Evolutionary conservation across 2,888 invertebrate species (phyloP), one percentile per base, ranked within the genome.

Genomic region (Sipha maydis): DNA sequence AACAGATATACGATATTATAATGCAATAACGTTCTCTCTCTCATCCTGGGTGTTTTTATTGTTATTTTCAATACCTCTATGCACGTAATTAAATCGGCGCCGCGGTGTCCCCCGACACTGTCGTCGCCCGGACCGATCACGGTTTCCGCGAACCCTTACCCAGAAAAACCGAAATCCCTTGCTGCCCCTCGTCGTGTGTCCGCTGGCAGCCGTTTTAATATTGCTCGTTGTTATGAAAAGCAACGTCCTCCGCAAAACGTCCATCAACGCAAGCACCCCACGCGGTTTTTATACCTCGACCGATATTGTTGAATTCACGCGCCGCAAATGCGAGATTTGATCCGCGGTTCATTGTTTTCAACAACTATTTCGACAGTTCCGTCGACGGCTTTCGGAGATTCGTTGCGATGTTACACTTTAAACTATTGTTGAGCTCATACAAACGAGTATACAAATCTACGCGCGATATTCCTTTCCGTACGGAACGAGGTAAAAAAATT

Each of bases 131-230:
- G n/a, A 0, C 34, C 21, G 78, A n/a, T 34, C 14, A 21, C 21
- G 14, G 28, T 61, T 80, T n/a, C 61, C 61, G 7, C 71, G 28
- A 31, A 61, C 38, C 80, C 80, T 67, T 67, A 61, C 38, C 61
- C 38, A 38, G 80, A 67, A 80, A 80, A 80, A n/a, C 61, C 34
- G 34, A 25, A 61, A 79, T 79, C 54, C 54, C 48, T n/a, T 54
- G 17, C 78, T 8, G 25, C 34, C 79, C 80, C 80, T 67, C 80
- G 34, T n/a, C 69, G 11, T 38, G 28, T 80, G 79, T 79, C 79
- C 56, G 56, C 79, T 56, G 78, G 31, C 79, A 79, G 31, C n/a
- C 17, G 56, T 79, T 61, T 79, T 79, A 54, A 54, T 78, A 31
- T 78, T 69, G 9, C 11, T 0, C n/a, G 11, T n/a, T 9, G 31